A percentile compares a stretch with the other conserved stretches of the same genome.
These are phyloP conservation scores for Gymnoscopelus braueri DNA, from an alignment of 2,797 vertebrate genomes.

Conservation along the genomic window DNA sequence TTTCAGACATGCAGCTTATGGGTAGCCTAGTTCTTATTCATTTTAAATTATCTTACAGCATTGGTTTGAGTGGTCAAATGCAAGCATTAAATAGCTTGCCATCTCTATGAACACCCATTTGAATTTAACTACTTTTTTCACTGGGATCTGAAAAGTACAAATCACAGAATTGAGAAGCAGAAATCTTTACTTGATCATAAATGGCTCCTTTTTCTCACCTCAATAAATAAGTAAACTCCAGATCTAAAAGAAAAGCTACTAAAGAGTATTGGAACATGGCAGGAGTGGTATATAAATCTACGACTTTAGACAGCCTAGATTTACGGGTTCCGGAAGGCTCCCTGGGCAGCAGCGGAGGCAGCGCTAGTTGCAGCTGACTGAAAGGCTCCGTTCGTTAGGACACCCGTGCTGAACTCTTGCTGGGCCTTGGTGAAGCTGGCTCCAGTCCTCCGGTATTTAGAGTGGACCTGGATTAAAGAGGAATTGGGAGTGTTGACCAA, in stretches of 20 bases:
- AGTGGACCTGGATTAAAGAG: constrained; percentile 86
- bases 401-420: constrained; percentile 93
- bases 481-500: no score
- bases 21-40: background rate
- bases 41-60: constrained; percentile 9
- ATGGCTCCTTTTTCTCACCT: constrained; percentile 8
- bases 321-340: constrained; percentile 82
- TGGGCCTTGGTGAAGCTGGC: constrained; percentile 97
- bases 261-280: constrained; percentile 6
- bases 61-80: background rate
- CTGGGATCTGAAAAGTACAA: no score
- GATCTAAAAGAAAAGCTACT: background rate
- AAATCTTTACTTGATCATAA: background rate
- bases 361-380: constrained; percentile 81
- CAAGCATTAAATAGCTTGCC: background rate
- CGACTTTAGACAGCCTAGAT: no score
- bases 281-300: background rate
- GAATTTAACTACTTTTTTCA: background rate
- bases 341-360: constrained; percentile 85
- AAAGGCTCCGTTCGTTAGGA: constrained; percentile 88
- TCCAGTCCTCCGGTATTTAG: constrained; percentile 90
- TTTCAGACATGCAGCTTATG: background rate
- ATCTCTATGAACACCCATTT: background rate
- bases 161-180: no score
- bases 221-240: constrained; percentile 25